phyloP scores from a whole-genome alignment of 2,888 invertebrate species.

The Ectropis crepuscularia region DNA sequence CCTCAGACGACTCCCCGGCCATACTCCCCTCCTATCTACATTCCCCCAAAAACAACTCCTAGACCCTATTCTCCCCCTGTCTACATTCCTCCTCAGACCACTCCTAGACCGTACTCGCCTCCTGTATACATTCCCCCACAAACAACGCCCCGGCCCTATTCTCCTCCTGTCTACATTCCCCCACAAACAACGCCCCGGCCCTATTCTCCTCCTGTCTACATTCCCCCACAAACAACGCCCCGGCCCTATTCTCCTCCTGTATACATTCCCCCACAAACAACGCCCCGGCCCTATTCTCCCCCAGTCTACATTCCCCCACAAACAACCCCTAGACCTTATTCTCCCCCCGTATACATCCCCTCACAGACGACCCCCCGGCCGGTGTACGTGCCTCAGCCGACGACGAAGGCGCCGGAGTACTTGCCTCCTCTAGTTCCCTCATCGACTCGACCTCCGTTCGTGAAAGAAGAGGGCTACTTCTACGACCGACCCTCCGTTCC shows the following conservation, averaged over 20 bases:
- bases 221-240: slow-evolving; percentile 41
- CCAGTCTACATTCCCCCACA: slow-evolving; percentile 35
- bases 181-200: slow-evolving; percentile 33
- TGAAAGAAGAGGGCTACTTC: slow-evolving; percentile 72
- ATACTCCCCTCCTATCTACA: slow-evolving; percentile 38
- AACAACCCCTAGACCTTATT: slow-evolving; percentile 34
- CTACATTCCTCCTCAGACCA: slow-evolving; percentile 46
- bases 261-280: slow-evolving; percentile 46
- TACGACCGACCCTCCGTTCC: slow-evolving; percentile 77
- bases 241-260: slow-evolving; percentile 40
- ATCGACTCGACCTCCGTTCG: slow-evolving; percentile 68
- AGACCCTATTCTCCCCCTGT: slow-evolving; percentile 40
- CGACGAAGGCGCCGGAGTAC: slow-evolving; percentile 40
- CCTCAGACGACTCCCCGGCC: slow-evolving; percentile 32
- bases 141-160: slow-evolving; percentile 33
- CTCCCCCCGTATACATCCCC: slow-evolving; percentile 43
- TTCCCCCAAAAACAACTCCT: slow-evolving; percentile 41
- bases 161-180: slow-evolving; percentile 35
- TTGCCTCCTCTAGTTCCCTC: slow-evolving; percentile 53
- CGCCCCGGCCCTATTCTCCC: slow-evolving; percentile 34
- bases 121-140: slow-evolving; percentile 35
- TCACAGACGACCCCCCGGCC: slow-evolving; percentile 40
- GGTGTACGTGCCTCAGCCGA: slow-evolving; percentile 46
- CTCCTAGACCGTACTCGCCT: slow-evolving; percentile 32
- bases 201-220: slow-evolving; percentile 38